Conservation (phyloP, 1,140 invertebrate genomes). For the Venustaconcha ellipsiformis region DNA sequence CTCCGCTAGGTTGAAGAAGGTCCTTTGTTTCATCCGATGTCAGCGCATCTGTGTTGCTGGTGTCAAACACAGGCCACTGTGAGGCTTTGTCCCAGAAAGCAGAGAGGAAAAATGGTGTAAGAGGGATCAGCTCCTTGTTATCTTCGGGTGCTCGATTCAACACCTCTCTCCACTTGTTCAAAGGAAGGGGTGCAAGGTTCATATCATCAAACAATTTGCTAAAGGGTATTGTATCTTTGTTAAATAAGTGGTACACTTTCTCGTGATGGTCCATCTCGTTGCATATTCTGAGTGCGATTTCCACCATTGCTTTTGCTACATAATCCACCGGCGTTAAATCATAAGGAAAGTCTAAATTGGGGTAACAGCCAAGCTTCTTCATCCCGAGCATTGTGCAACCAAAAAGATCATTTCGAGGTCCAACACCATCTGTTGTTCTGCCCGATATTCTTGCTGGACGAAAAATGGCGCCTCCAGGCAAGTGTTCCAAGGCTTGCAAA, state of each 20-base stretch:
- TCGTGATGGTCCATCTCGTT: constrained; percentile 19
- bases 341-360: constrained; percentile 49
- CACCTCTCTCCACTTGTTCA: constrained; percentile 42
- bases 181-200: constrained; percentile 22
- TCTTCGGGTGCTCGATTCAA: constrained; percentile 24
- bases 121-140: constrained; percentile 40
- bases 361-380: constrained; percentile 39
- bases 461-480: constrained; percentile 55
- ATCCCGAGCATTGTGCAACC: constrained; percentile 42
- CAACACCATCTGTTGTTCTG: constrained; percentile 34
- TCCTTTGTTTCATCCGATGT: constrained; percentile 34
- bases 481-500: constrained; percentile 41
- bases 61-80: constrained; percentile 48
- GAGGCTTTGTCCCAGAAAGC: constrained; percentile 43
- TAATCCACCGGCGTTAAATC: constrained; percentile 51
- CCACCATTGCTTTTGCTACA: constrained; percentile 45
- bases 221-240: constrained; percentile 43
- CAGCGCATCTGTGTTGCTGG: constrained; percentile 35
- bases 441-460: constrained; percentile 48
- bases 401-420: constrained; percentile 48
- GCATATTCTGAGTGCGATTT: constrained; percentile 39
- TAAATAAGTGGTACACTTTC: constrained; percentile 45
- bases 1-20: constrained; percentile 27
- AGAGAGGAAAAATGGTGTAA: constrained; percentile 45
- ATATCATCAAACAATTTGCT: constrained; percentile 40